Base-by-base conservation (phyloP, 2,113 vertebrate genomes). In the Chlamydotis undulata region DNA sequence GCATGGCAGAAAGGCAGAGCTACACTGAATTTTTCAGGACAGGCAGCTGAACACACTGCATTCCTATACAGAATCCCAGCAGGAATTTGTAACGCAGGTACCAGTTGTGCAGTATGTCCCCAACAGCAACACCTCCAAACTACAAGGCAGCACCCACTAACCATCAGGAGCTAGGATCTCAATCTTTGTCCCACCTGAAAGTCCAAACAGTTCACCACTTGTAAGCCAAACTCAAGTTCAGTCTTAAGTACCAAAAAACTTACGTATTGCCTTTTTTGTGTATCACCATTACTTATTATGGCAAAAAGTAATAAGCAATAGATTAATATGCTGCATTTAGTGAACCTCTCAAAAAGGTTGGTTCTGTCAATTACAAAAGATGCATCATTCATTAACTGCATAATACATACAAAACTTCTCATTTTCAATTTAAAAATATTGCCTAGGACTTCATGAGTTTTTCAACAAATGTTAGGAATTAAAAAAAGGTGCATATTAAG, bases 391-490 rank as follows among this genome's bases (percentile, higher is more conserved):
- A 83, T 53, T 92, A 78, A 60, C 79, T 35, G 7, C 56, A 41
- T 90, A 60, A 89, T 39, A 88, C 47, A 65, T 1, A 39, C 18
- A 80, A 93, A 90, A 83, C 3, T 9, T 78, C 69, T 87, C 21
- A 89, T 93, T 96, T 75, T 68, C 76, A 95, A 78, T 83, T 84
- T 94, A 89, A 92, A 93, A 89, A 35, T 55, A 92, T 45, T 90
- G 65, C 64, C 25, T 68, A 92, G 56, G 67, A 92, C 50, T 86
- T 95, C 33, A 19, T 37, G 47, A 94, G 68, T 85, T 95, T 97
- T 94, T 92, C 87, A 94, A 95, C 87, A 97, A 94, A 92, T 76
- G 80, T 53, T 88, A 94, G 28, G 52, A 86, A 89, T 74, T 8
- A 19, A 68, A 89, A 87, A 88, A 93, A 93, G 43, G 52, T 47